phyloP scores from a whole-genome alignment of 1,140 invertebrate species.

The Coelopa frigida region DNA sequence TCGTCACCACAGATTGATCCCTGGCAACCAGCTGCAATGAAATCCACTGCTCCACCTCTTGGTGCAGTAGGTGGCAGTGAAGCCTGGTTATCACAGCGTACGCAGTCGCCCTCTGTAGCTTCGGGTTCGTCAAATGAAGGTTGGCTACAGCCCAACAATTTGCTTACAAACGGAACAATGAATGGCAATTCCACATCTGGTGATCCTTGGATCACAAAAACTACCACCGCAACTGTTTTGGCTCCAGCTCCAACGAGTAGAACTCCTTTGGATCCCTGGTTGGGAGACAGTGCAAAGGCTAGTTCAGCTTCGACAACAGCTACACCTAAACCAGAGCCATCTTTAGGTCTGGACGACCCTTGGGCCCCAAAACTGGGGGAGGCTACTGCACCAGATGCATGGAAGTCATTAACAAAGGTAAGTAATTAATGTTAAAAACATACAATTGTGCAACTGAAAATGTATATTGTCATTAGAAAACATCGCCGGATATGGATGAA shows the following conservation, averaged over 20 bases:
- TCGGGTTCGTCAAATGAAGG: constrained; percentile 41
- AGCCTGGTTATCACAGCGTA: constrained; percentile 35
- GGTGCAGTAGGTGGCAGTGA: constrained; percentile 26
- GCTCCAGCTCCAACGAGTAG: constrained; percentile 19
- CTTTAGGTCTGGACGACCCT: constrained; percentile 26
- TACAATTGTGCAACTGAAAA: constrained; percentile 4
- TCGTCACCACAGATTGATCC: constrained; percentile 49
- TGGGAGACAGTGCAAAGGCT: constrained; percentile 2
- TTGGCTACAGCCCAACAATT: constrained; percentile 40
- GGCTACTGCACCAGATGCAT: constrained; percentile 44
- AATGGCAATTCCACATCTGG: constrained; percentile 12
- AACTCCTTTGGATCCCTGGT: constrained; percentile 9
- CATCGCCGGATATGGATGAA: constrained; percentile 67
- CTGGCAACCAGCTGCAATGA: constrained; percentile 48
- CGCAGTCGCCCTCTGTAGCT: constrained; percentile 39
- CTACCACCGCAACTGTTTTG: constrained; percentile 15
- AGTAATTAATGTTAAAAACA: not conserved
- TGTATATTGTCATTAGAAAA: too few relatives aligned
- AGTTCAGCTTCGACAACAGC: constrained; percentile 14
- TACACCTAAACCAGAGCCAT: not conserved
- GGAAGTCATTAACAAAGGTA: constrained; percentile 34
- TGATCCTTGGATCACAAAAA: constrained; percentile 36
- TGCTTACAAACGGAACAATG: constrained; percentile 2
- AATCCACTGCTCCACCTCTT: constrained; percentile 18
- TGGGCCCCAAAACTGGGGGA: constrained; percentile 46